Evolutionary conservation across 2,113 vertebrate genomes (phyloP).

Genomic region (Catharus minimus): DNA sequence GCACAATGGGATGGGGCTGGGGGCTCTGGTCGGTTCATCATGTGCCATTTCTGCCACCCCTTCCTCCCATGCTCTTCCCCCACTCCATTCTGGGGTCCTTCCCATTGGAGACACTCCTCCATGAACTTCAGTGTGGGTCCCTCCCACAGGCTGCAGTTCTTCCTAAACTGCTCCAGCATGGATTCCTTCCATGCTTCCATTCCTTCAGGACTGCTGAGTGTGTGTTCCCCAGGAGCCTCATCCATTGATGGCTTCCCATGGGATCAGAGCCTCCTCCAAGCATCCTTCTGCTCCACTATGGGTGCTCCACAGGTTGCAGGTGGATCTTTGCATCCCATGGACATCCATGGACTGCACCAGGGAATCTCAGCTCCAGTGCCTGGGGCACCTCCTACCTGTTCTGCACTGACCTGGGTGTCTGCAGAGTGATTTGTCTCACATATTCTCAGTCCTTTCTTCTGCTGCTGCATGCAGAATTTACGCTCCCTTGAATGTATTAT

Average conservation of each 20-base stretch:
- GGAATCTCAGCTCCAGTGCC: too few relatives aligned
- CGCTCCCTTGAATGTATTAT: not conserved
- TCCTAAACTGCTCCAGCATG: not conserved
- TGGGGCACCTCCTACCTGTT: not conserved
- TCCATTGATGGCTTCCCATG: fast-evolving
- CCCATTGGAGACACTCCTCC: too few relatives aligned
- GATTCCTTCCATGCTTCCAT: not conserved
- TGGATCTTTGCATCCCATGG: not conserved
- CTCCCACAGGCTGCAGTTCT: not conserved
- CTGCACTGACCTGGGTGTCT: not conserved
- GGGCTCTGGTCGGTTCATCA: not conserved
- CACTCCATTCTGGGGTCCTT: not conserved
- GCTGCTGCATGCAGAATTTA: not conserved
- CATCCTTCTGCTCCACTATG: not conserved
- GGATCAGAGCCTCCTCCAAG: not conserved
- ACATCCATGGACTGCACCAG: not conserved
- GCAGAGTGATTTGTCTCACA: not conserved
- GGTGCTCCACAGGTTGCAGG: not conserved
- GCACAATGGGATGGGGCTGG: not conserved
- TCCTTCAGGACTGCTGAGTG: fast-evolving
- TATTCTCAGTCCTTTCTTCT: not conserved
- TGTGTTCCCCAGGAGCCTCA: not conserved
- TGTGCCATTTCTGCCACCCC: fast-evolving
- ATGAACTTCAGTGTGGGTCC: not conserved
- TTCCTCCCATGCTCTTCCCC: not conserved